phyloP scores from a whole-genome alignment of 2,797 vertebrate genomes.

The Paramormyrops hopkinsi region DNA sequence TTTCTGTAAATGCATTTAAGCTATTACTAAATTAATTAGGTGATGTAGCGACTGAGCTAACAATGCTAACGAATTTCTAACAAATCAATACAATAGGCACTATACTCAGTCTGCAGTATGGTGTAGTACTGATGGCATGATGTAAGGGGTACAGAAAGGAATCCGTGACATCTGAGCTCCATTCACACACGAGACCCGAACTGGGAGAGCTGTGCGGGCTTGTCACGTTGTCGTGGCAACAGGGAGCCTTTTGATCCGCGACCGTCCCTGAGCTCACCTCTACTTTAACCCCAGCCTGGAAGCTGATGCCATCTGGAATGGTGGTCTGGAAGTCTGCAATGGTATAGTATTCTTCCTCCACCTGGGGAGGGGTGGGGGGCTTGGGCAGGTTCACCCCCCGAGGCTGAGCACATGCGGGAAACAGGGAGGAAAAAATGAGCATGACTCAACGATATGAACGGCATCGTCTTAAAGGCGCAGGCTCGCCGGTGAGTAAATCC shows the following conservation, averaged over 20 bases:
- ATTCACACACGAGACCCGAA: background rate
- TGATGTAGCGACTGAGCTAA: background rate
- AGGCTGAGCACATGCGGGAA: conserved; percentile 58
- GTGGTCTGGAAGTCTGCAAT: conserved; percentile 97
- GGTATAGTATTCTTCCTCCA: conserved; percentile 96
- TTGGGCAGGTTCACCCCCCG: conserved; percentile 87
- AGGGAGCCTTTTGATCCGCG: background rate
- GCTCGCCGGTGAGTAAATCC: background rate
- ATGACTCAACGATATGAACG: background rate
- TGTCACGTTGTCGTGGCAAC: background rate
- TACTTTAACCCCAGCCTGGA: conserved; percentile 91
- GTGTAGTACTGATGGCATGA: background rate
- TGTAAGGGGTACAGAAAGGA: background rate
- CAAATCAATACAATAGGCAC: background rate
- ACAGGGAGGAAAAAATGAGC: background rate
- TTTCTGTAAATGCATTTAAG: background rate
- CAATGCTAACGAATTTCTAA: background rate
- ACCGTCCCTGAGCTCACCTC: conserved; percentile 69
- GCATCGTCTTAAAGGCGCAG: background rate
- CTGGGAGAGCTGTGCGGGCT: no score
- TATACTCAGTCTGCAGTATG: background rate
- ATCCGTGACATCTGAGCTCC: background rate
- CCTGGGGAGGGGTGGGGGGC: conserved; percentile 85
- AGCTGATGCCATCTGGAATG: conserved; percentile 96
- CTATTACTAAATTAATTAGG: background rate